phyloP scores from a whole-genome alignment of 2,888 invertebrate genomes.

The Prenolepis imparis region DNA sequence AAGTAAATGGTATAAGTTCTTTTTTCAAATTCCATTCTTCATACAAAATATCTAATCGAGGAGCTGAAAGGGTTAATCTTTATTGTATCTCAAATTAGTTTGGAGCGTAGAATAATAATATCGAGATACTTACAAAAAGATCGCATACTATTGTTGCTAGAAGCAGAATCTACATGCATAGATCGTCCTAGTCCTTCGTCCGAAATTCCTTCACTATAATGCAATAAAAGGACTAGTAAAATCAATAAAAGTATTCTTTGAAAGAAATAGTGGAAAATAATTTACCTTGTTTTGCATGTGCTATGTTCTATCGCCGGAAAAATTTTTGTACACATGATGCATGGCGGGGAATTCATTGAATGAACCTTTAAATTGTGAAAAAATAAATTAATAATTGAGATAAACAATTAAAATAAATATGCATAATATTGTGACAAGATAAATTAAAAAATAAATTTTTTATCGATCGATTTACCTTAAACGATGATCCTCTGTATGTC shows the following conservation, averaged over 20 bases:
- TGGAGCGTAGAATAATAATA: not conserved
- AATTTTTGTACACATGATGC: slow-evolving; percentile 86
- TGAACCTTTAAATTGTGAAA: slow-evolving; percentile 83
- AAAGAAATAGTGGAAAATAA: not conserved
- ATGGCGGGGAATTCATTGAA: slow-evolving; percentile 86
- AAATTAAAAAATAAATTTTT: not conserved
- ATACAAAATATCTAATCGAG: not conserved
- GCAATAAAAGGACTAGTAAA: slow-evolving; percentile 23
- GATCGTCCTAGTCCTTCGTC: slow-evolving; percentile 80
- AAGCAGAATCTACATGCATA: slow-evolving; percentile 77
- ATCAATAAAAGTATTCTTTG: not conserved
- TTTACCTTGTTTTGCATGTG: slow-evolving; percentile 79
- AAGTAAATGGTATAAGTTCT: not conserved
- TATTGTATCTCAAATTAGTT: not conserved
- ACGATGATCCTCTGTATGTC: slow-evolving; percentile 94
- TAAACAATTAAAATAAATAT: not conserved
- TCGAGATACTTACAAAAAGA: slow-evolving; percentile 75
- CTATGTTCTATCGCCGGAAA: slow-evolving; percentile 83
- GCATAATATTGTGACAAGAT: slow-evolving; percentile 32
- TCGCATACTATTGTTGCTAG: slow-evolving; percentile 77
- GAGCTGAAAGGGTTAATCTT: slow-evolving; percentile 1
- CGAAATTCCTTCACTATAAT: slow-evolving; percentile 78
- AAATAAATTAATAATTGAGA: slow-evolving; percentile 1
- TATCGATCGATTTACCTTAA: slow-evolving; percentile 89
- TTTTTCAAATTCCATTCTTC: not conserved